These are phyloP conservation scores for Netelia virgata DNA, from an alignment of 2,888 invertebrate species.

Conservation along the genomic window DNA sequence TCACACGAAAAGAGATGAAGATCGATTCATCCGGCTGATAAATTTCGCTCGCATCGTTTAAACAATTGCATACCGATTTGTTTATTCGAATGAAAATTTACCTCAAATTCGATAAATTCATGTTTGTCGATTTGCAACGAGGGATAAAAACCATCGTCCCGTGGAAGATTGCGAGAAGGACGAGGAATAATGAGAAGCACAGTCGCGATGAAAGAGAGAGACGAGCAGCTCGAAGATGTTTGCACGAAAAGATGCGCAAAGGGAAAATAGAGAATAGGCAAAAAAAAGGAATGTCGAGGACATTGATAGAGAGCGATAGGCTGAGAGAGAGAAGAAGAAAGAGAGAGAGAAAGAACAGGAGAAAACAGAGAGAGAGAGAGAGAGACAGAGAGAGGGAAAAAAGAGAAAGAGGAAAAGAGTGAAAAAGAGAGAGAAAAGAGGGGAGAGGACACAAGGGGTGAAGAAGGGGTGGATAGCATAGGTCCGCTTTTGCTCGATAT, in stretches of 20 bases:
- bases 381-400: constrained; percentile 30
- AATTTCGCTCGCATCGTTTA: no score
- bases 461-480: constrained; percentile 48
- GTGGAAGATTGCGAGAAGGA: constrained; percentile 7
- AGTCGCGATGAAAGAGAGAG: constrained; percentile 26
- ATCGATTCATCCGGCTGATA: no score
- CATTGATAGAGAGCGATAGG: constrained; percentile 45
- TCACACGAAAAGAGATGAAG: no score
- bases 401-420: constrained; percentile 13
- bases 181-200: constrained; percentile 56
- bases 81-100: no score
- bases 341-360: constrained; percentile 14
- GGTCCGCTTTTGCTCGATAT: constrained; percentile 80
- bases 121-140: no score
- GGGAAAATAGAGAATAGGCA: constrained; percentile 9
- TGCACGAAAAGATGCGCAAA: constrained; percentile 45
- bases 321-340: not conserved
- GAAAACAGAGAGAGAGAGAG: not conserved
- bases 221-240: constrained; percentile 56
- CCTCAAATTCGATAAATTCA: no score
- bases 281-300: constrained; percentile 29
- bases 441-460: constrained; percentile 57
- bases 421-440: constrained; percentile 10
- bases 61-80: no score
- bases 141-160: no score